Conservation (phyloP, 64 coral and sea anemone genomes). For the Montipora cactus region DNA sequence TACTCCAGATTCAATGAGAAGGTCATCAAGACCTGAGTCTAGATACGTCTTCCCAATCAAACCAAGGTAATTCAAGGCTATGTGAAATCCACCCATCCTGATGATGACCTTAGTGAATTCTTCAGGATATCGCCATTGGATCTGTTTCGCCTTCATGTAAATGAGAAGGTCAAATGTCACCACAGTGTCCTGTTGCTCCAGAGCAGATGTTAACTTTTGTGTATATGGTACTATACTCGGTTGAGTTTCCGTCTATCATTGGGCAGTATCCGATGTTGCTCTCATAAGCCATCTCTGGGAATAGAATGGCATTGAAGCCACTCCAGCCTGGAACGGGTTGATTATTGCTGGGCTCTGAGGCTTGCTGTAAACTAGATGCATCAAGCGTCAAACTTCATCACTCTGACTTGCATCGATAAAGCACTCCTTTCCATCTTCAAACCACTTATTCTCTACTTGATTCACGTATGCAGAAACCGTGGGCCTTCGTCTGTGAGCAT, state of each 20-base stretch:
- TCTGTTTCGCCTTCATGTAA: slow-evolving; percentile 56
- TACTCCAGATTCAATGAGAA: slow-evolving; percentile 10
- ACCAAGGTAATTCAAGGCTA: not conserved
- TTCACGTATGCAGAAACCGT: no score
- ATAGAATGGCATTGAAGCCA: slow-evolving; percentile 45
- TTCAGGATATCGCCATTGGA: slow-evolving; percentile 36
- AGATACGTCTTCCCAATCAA: slow-evolving; percentile 30
- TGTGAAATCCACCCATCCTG: not conserved
- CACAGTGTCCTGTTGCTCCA: slow-evolving; percentile 1
- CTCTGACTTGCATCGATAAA: no score
- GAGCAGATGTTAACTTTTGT: not conserved
- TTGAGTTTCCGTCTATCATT: slow-evolving; percentile 1
- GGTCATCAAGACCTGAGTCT: slow-evolving; percentile 28
- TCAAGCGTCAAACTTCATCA: slow-evolving; percentile 13
- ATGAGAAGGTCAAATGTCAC: slow-evolving; percentile 49
- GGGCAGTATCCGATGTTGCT: slow-evolving; percentile 36
- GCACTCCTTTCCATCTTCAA: no score
- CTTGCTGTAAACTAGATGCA: not conserved
- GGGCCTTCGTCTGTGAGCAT: no score
- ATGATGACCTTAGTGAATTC: not conserved
- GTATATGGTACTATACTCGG: slow-evolving; percentile 33
- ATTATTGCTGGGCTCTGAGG: not conserved
- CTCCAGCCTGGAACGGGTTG: slow-evolving; percentile 13
- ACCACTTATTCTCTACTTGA: no score
- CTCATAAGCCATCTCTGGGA: not conserved